Conservation (phyloP, 2,888 invertebrate species). For the Drosophila putrida region DNA sequence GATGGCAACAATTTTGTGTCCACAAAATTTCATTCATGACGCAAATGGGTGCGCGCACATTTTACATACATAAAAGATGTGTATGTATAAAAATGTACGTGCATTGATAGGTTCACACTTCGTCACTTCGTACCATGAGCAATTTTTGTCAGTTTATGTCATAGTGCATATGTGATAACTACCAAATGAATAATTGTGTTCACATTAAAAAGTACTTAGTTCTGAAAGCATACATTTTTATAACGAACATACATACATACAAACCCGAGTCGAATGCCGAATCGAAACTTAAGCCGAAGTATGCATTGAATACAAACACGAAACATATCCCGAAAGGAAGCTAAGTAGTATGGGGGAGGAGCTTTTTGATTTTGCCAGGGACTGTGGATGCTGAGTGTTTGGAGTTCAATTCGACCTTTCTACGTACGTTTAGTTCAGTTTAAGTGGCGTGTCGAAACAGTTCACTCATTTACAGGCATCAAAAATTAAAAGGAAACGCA, state of each 20-base stretch:
- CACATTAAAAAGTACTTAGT: too few relatives aligned
- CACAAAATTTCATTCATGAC: slow-evolving; percentile 52
- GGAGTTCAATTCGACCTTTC: slow-evolving; percentile 6
- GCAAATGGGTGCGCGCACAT: slow-evolving; percentile 40
- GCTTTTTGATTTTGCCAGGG: slow-evolving; percentile 21
- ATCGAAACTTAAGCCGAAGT: slow-evolving; percentile 8
- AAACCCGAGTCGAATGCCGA: neutral
- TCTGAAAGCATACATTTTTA: slow-evolving; percentile 1
- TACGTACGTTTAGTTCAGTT: slow-evolving; percentile 41
- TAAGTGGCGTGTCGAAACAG: slow-evolving; percentile 28
- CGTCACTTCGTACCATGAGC: too few relatives aligned
- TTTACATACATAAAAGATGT: slow-evolving; percentile 1
- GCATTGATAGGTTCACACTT: too few relatives aligned
- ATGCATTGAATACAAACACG: slow-evolving; percentile 10
- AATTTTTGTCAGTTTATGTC: too few relatives aligned
- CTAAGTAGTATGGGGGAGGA: slow-evolving; percentile 10
- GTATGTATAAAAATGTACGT: neutral
- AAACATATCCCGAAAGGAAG: slow-evolving; percentile 25
- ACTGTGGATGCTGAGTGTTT: slow-evolving; percentile 33
- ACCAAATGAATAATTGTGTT: too few relatives aligned
- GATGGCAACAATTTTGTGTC: slow-evolving; percentile 26
- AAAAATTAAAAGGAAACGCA: neutral
- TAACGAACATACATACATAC: slow-evolving; percentile 2
- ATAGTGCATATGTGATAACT: too few relatives aligned
- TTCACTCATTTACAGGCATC: slow-evolving; percentile 14